phyloP scores from a whole-genome alignment of 2,888 invertebrate genomes.

The Limnephilus rhombicus region DNA sequence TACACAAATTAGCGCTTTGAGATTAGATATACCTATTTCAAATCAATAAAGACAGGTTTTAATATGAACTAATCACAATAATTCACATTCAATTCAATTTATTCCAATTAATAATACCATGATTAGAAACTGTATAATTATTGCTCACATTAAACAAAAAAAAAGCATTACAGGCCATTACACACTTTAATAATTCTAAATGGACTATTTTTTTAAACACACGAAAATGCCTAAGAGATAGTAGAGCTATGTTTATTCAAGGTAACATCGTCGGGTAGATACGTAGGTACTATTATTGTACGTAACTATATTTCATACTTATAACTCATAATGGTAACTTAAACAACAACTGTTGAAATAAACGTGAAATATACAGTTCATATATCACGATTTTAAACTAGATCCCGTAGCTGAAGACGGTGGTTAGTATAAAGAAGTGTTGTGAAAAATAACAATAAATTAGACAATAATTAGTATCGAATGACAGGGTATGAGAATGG shows the following conservation, averaged over 20 bases:
- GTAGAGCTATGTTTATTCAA: not conserved
- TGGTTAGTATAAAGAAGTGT: slow-evolving; percentile 26
- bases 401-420: slow-evolving; percentile 41
- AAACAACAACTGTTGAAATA: not conserved
- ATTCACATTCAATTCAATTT: too few species aligned
- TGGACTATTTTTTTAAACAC: not conserved
- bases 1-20: too few species aligned
- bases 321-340: not conserved
- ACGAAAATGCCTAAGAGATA: not conserved
- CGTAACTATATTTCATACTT: not conserved
- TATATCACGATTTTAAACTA: slow-evolving; percentile 58
- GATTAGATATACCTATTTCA: too few species aligned
- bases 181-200: not conserved
- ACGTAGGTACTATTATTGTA: not conserved
- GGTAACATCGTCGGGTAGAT: not conserved
- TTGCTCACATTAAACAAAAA: too few species aligned
- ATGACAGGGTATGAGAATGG: slow-evolving; percentile 31
- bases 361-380: slow-evolving; percentile 23
- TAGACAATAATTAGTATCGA: slow-evolving; percentile 34
- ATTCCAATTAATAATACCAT: too few species aligned
- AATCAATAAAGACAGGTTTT: too few species aligned
- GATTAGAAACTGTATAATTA: too few species aligned
- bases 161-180: not conserved
- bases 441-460: slow-evolving; percentile 37
- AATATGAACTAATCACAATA: too few species aligned